phyloP scores from a whole-genome alignment of 2,888 invertebrate species.

The Ophion ellenae region DNA sequence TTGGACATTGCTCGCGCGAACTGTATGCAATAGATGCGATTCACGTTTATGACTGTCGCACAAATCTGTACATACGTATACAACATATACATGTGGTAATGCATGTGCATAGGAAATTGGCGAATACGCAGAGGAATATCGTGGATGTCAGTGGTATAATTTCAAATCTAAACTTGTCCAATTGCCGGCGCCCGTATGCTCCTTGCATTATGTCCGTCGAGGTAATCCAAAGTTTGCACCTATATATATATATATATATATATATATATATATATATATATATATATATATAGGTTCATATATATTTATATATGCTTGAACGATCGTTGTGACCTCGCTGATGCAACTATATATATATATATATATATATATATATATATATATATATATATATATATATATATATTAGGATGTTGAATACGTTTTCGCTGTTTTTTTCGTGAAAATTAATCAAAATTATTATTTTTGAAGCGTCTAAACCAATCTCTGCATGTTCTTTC shows the following conservation, averaged over 20 bases:
- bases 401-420: slow-evolving; percentile 1
- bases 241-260: slow-evolving; percentile 31
- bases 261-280: background rate
- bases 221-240: slow-evolving; percentile 78
- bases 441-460: too few relatives aligned
- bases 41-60: too few relatives aligned
- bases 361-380: too few relatives aligned
- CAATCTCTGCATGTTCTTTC: too few relatives aligned
- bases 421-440: too few relatives aligned
- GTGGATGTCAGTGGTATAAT: slow-evolving; percentile 70
- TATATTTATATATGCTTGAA: too few relatives aligned
- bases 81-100: background rate
- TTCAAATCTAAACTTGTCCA: slow-evolving; percentile 79
- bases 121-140: slow-evolving; percentile 34
- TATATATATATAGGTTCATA: too few relatives aligned
- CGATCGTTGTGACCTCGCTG: slow-evolving; percentile 59
- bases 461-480: too few relatives aligned
- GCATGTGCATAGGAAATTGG: slow-evolving; percentile 6
- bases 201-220: slow-evolving; percentile 77
- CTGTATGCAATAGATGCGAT: too few relatives aligned
- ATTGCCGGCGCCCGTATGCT: slow-evolving; percentile 72
- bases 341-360: too few relatives aligned
- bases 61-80: background rate
- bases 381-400: slow-evolving; percentile 5
- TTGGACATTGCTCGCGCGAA: too few relatives aligned